Evolutionary conservation across 92 coral and sea anemone species (phyloP).

Genomic region (Epizoanthus fatuus): DNA sequence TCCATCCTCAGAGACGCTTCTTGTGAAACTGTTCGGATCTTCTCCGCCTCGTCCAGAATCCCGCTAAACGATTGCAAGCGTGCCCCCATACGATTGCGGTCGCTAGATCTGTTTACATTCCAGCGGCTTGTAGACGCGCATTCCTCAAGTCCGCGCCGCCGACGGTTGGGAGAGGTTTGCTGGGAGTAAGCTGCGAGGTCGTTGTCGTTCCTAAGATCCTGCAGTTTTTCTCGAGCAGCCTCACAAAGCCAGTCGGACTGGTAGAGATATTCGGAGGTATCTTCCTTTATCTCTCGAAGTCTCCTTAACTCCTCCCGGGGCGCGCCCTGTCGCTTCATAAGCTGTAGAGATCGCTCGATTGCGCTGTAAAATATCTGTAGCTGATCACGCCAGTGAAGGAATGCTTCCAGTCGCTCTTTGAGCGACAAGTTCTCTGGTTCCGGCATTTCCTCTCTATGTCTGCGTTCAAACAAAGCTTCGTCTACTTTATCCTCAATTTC

Average conservation of each 20-base stretch:
- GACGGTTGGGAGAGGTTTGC: not conserved
- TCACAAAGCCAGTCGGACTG: slow-evolving; percentile 71
- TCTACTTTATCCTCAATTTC: slow-evolving; percentile 48
- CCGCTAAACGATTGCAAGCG: not conserved
- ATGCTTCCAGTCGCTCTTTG: slow-evolving; percentile 53
- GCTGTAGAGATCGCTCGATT: slow-evolving; percentile 58
- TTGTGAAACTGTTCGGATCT: slow-evolving; percentile 60
- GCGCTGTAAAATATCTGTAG: slow-evolving; percentile 73
- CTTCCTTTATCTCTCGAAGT: slow-evolving; percentile 75
- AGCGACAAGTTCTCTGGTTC: slow-evolving; percentile 63
- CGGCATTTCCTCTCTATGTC: slow-evolving; percentile 20
- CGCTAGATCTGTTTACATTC: not conserved
- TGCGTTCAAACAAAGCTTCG: slow-evolving; percentile 46
- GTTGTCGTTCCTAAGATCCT: slow-evolving; percentile 31
- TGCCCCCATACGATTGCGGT: not conserved
- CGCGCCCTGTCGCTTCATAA: slow-evolving; percentile 33
- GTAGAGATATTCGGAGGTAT: slow-evolving; percentile 57
- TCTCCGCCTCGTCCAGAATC: slow-evolving; percentile 77
- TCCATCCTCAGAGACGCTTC: slow-evolving; percentile 80
- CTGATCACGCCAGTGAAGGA: slow-evolving; percentile 80
- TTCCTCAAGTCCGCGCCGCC: not conserved
- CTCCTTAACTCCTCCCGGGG: slow-evolving; percentile 58
- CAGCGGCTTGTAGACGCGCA: not conserved
- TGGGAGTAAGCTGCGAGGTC: slow-evolving; percentile 31
- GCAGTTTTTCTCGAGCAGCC: slow-evolving; percentile 60